Evolutionary conservation across 2,797 vertebrate genomes (phyloP).

Genomic region (Acanthis flammea): DNA sequence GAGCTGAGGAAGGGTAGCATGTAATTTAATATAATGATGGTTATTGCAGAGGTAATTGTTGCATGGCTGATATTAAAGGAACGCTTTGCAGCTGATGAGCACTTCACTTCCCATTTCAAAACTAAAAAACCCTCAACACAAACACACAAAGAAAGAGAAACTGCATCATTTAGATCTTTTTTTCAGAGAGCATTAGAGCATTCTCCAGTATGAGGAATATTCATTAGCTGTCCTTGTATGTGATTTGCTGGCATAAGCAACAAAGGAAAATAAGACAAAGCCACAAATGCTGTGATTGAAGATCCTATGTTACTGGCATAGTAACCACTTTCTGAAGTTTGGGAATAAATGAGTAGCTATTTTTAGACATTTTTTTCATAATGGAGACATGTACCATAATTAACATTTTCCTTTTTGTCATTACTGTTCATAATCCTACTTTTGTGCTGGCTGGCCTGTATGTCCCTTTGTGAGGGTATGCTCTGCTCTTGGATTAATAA

Average conservation of each 20-base stretch:
- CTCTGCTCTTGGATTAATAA: neutral
- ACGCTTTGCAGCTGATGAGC: constrained; percentile 23
- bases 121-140: neutral
- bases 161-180: neutral
- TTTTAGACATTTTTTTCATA: neutral
- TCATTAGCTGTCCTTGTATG: neutral
- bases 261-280: neutral
- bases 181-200: neutral
- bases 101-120: constrained; percentile 29
- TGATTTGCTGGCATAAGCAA: neutral
- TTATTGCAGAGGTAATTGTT: constrained; percentile 41
- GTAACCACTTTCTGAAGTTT: neutral
- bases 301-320: neutral
- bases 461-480: neutral
- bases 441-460: neutral
- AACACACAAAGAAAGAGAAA: neutral
- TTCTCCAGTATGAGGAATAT: neutral
- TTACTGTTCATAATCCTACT: neutral
- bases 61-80: constrained; percentile 29
- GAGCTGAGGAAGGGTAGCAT: constrained; percentile 14
- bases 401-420: neutral
- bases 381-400: neutral
- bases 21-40: constrained; percentile 42
- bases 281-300: neutral
- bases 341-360: neutral